A percentile compares a stretch with the other conserved stretches of the same genome.
These are phyloP conservation scores for Diadema setosum DNA, from an alignment of 35 echinoderm and acorn worm species.

Conservation along the genomic window DNA sequence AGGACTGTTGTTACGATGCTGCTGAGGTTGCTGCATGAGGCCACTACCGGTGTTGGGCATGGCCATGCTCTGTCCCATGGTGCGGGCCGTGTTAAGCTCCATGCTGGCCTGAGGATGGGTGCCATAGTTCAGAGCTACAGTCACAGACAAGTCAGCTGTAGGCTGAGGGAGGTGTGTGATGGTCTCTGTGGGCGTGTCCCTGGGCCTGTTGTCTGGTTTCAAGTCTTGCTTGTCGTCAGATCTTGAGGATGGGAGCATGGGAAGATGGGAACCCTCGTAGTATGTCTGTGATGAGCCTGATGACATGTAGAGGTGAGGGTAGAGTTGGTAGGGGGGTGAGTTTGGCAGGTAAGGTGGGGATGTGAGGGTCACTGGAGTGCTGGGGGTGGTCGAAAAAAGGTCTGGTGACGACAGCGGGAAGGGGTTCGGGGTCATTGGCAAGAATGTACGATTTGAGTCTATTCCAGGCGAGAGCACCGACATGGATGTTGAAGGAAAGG, in stretches of 20 bases:
- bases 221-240: slow-evolving; percentile 31
- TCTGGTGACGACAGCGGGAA: slow-evolving; percentile 82
- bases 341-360: slow-evolving; percentile 93
- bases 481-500: slow-evolving; percentile 67
- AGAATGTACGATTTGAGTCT: slow-evolving; percentile 57
- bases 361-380: slow-evolving; percentile 76
- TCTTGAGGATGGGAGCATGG: slow-evolving; percentile 68
- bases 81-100: slow-evolving; percentile 21
- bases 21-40: background rate
- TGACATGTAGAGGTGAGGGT: slow-evolving; percentile 92
- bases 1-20: slow-evolving; percentile 39
- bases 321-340: slow-evolving; percentile 89
- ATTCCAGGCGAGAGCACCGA: slow-evolving; percentile 57
- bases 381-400: slow-evolving; percentile 56
- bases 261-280: slow-evolving; percentile 42
- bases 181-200: slow-evolving; percentile 44
- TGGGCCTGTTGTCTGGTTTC: slow-evolving; percentile 33
- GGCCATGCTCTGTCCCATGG: slow-evolving; percentile 19
- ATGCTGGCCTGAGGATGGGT: slow-evolving; percentile 32
- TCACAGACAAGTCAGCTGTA: slow-evolving; percentile 21
- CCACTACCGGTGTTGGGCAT: background rate
- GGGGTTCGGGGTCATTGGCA: slow-evolving; percentile 59
- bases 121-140: slow-evolving; percentile 50
- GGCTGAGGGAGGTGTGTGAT: slow-evolving; percentile 44
- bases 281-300: slow-evolving; percentile 68